A percentile compares a stretch with the other conserved stretches of the same genome.
phyloP scores from a whole-genome alignment of 2,888 invertebrate species.

The Serrognathus titanus region DNA sequence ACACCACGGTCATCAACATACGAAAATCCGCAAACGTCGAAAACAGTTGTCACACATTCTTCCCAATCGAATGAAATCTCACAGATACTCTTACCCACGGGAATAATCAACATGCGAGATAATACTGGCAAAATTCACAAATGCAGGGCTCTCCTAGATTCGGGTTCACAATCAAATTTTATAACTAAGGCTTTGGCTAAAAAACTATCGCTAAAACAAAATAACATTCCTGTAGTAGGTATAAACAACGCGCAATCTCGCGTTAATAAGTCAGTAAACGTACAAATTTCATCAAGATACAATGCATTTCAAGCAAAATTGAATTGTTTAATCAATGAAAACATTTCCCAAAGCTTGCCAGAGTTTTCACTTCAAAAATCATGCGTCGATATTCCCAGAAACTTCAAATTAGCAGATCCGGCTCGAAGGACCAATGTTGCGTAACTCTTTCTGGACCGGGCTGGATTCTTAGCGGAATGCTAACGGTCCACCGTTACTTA shows the following conservation, averaged over 20 bases:
- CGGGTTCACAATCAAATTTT: not conserved
- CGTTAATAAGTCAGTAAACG: not conserved
- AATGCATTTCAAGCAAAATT: not conserved
- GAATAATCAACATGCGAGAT: not conserved
- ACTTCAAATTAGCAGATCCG: too few species aligned
- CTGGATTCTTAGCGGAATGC: too few species aligned
- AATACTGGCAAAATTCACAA: not conserved
- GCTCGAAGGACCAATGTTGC: too few species aligned
- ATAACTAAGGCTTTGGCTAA: not conserved
- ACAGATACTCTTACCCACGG: not conserved
- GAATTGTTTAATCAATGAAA: not conserved
- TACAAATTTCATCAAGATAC: not conserved
- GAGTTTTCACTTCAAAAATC: too few species aligned
- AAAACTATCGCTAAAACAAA: not conserved
- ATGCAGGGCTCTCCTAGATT: not conserved
- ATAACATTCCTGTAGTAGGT: not conserved
- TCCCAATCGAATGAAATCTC: not conserved
- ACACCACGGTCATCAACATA: too few species aligned
- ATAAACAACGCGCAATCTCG: not conserved
- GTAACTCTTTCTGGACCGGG: too few species aligned
- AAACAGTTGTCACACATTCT: not conserved
- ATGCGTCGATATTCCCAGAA: too few species aligned
- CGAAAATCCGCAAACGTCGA: constrained; percentile 1
- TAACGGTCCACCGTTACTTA: too few species aligned
- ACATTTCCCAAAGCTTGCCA: not conserved